phyloP scores from a whole-genome alignment of 2,888 invertebrate genomes.

The Sericinus montela region DNA sequence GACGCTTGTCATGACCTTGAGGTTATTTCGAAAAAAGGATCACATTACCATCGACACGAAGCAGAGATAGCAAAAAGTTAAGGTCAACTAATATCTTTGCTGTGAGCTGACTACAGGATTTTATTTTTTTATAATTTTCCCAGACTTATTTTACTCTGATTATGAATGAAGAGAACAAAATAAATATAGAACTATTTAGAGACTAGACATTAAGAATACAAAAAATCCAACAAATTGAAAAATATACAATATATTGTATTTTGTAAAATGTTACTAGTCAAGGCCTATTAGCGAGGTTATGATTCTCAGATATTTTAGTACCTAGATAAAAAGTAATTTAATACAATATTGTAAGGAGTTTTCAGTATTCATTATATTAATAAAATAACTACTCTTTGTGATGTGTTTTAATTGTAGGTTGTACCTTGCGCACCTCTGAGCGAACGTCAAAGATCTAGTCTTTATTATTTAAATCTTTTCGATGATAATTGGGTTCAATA shows the following conservation, averaged over 20 bases:
- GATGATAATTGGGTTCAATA: too few species aligned
- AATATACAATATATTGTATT: conserved; percentile 15
- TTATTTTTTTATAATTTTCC: conserved; percentile 12
- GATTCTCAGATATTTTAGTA: conserved; percentile 30
- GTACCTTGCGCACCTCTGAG: too few species aligned
- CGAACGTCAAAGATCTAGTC: too few species aligned
- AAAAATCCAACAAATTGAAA: conserved; percentile 3
- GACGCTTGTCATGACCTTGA: conserved; percentile 58
- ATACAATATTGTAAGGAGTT: conserved; percentile 30
- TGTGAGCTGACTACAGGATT: conserved; percentile 27
- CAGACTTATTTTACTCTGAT: conserved; percentile 4
- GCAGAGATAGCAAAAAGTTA: conserved; percentile 55
- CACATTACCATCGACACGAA: conserved; percentile 42
- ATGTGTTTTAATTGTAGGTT: too few species aligned
- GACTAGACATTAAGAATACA: background rate
- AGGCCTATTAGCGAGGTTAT: conserved; percentile 24
- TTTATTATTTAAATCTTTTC: too few species aligned
- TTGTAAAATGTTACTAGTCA: conserved; percentile 26
- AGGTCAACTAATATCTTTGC: conserved; percentile 31
- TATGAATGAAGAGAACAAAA: background rate
- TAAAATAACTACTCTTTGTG: conserved; percentile 19
- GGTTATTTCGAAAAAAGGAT: conserved; percentile 45
- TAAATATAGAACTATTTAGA: background rate
- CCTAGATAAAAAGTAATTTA: conserved; percentile 19
- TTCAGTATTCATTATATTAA: conserved; percentile 40